phyloP scores from a whole-genome alignment of 2,888 invertebrate species.

The Caenorhabditis sinica region DNA sequence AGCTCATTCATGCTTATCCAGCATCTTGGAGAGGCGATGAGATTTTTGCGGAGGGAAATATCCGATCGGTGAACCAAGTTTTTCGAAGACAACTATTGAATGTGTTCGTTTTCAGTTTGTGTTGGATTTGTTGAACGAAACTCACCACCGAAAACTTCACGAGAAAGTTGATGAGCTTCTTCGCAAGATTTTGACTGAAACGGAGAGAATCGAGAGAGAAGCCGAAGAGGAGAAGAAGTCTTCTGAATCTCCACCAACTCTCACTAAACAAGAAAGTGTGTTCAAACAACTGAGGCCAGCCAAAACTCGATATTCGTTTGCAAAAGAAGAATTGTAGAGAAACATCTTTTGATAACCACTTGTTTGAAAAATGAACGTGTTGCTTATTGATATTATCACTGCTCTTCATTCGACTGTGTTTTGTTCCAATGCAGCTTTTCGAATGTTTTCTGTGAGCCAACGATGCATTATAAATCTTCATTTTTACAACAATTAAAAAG shows the following conservation, averaged over 20 bases:
- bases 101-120: conserved; percentile 48
- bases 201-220: conserved; percentile 14
- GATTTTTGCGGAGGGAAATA: conserved; percentile 48
- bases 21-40: conserved; percentile 45
- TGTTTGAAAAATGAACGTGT: not conserved
- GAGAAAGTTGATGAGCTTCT: conserved; percentile 14
- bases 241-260: not conserved
- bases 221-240: conserved; percentile 7
- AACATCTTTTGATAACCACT: not conserved
- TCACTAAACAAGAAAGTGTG: conserved; percentile 47
- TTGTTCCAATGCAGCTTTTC: too few relatives aligned
- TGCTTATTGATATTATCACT: not conserved
- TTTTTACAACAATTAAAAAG: conserved; percentile 40
- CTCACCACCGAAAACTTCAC: conserved; percentile 42
- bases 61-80: not conserved
- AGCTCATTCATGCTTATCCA: conserved; percentile 51
- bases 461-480: conserved; percentile 7
- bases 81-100: not conserved
- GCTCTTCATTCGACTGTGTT: too few relatives aligned
- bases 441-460: not conserved
- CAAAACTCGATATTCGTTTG: conserved; percentile 57
- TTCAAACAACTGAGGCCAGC: conserved; percentile 63
- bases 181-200: conserved; percentile 14
- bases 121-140: conserved; percentile 40
- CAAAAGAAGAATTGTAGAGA: conserved; percentile 48